Percentiles rank a stretch among this genome's conserved stretches.
These are phyloP conservation scores for Protobothrops flavoviridis DNA, from an alignment of 2,113 vertebrate genomes.

Conservation along the genomic window DNA sequence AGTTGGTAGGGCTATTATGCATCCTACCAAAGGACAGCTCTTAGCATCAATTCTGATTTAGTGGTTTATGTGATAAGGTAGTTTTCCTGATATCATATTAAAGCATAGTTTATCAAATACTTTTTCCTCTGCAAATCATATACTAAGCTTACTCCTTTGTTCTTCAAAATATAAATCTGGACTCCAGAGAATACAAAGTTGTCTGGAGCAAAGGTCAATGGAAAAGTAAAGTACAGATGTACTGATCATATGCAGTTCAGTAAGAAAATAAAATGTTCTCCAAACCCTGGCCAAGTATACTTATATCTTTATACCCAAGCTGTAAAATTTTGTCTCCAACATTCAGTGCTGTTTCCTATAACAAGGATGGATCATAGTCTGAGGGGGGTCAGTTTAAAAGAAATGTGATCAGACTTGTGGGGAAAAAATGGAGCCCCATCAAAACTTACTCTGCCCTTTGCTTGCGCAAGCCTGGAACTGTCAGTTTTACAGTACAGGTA, in stretches of 20 bases:
- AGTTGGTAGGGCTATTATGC: not conserved
- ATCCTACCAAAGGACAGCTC: not conserved
- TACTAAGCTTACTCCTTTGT: not conserved
- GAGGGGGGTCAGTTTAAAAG: not conserved
- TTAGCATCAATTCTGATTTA: not conserved
- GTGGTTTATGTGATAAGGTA: not conserved
- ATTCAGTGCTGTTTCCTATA: not conserved
- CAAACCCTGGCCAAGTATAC: not conserved
- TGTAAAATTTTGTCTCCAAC: not conserved
- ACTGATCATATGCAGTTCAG: not conserved
- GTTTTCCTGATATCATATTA: not conserved
- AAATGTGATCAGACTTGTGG: not conserved
- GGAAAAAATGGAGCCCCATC: not conserved
- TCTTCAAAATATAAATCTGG: not conserved
- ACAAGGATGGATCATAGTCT: not conserved
- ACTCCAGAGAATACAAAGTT: not conserved
- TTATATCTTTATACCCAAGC: not conserved
- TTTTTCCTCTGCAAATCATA: not conserved
- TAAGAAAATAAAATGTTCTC: not conserved
- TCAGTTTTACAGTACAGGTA: not conserved
- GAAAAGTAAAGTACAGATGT: not conserved
- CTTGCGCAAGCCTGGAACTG: not conserved
- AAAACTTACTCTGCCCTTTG: not conserved
- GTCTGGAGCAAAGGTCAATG: not conserved
- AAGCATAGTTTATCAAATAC: not conserved